A percentile compares a stretch with the other conserved stretches of the same genome.
Evolutionary conservation across 2,797 vertebrate species (phyloP).

Genomic region (Urosaurus nigricauda): DNA sequence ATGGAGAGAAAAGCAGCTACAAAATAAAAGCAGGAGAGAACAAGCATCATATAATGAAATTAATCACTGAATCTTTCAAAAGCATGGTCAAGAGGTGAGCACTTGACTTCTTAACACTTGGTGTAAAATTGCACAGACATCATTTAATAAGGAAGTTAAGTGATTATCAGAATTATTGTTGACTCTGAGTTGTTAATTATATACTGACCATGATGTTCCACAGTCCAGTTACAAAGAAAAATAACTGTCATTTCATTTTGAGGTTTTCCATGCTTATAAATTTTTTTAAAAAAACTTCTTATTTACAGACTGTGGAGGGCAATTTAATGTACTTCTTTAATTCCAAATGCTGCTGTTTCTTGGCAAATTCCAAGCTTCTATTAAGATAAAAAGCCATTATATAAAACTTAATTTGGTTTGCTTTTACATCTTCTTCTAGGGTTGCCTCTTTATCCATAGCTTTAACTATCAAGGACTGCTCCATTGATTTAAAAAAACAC

Average conservation of each 20-base stretch:
- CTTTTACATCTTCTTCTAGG: conserved; percentile 28
- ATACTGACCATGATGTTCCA: neutral
- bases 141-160: conserved; percentile 14
- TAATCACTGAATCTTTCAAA: conserved; percentile 16
- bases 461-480: neutral
- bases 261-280: conserved; percentile 7
- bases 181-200: neutral
- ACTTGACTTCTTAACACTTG: neutral
- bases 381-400: conserved; percentile 15
- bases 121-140: conserved; percentile 14
- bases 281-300: conserved; percentile 42
- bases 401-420: conserved; percentile 32
- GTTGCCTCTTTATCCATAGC: neutral
- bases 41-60: neutral
- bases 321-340: conserved; percentile 37
- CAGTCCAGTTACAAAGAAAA: conserved; percentile 3
- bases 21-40: neutral
- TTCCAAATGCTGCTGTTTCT: conserved; percentile 16
- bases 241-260: conserved; percentile 3
- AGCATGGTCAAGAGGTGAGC: neutral
- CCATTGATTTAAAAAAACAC: neutral
- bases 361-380: conserved; percentile 35
- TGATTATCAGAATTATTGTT: conserved; percentile 16
- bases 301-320: neutral
- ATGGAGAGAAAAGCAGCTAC: neutral